phyloP scores from a whole-genome alignment of 1,140 invertebrate species.

The Atta texana region DNA sequence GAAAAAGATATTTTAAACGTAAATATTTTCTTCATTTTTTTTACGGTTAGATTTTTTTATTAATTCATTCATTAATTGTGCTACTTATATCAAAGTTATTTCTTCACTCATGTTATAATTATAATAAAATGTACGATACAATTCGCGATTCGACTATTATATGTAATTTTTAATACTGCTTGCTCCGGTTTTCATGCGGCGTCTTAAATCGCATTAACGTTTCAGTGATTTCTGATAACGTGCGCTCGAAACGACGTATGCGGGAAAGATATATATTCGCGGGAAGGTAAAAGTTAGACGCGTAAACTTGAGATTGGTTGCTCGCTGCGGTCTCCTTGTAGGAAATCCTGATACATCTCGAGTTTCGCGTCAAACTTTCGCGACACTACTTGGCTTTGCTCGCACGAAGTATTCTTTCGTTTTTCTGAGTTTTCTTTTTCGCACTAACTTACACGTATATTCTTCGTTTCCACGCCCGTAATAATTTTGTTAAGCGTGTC shows the following conservation, averaged over 20 bases:
- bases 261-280: conserved; percentile 25
- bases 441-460: background rate
- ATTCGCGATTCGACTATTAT: background rate
- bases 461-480: background rate
- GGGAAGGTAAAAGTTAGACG: conserved; percentile 71
- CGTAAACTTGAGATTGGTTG: conserved; percentile 77
- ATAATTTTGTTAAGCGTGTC: conserved; percentile 49
- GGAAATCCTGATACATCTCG: conserved; percentile 70
- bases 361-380: conserved; percentile 69
- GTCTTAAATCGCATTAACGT: conserved; percentile 25
- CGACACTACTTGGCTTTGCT: conserved; percentile 7
- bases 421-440: conserved; percentile 36
- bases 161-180: background rate
- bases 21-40: too few relatives aligned
- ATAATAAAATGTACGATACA: background rate
- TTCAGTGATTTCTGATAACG: conserved; percentile 45
- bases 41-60: background rate
- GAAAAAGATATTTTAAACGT: too few relatives aligned
- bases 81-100: background rate
- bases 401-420: background rate
- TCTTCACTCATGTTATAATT: background rate
- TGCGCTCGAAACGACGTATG: background rate
- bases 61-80: background rate
- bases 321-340: conserved; percentile 60
- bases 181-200: background rate